Evolutionary conservation across 2,888 invertebrate genomes (phyloP), one percentile per base, ranked within the genome.

Genomic region (Elegia similella): DNA sequence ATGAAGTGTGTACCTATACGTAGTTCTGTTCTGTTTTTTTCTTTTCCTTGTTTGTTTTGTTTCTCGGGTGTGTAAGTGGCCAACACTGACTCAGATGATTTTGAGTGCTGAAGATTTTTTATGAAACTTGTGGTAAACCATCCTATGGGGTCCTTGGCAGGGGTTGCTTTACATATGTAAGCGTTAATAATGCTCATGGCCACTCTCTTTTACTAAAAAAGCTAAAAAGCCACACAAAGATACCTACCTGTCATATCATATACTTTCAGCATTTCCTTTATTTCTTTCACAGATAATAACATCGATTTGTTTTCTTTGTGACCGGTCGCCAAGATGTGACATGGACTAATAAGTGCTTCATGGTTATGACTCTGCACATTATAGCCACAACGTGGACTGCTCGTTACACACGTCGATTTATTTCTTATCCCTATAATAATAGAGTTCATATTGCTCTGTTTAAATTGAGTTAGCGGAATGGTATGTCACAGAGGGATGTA

Each of bases 301-400:
- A 63, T 63, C 61, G 64, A 64, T 68, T 47, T 60, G 68, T 66
- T 62, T 69, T 62, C 59, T 62, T 65, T 65, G 67, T 66, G 63
- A 64, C 67, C 67, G 64, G 68, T 66, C 63, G 68, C 64, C 68
- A 69, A 58, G 64, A 65, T 62, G 56, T 48, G 66, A 70, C 72
- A 68, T 67, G 62, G 64, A 60, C 67, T 73, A 75, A 72, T 75
- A 76, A 77, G 76, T 73, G 72, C 76, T 70, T 69, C 66, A 71
- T 72, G 74, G 73, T 73, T 78, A 80, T 82, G 82, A 83, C 75
- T 63, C 65, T 64, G 76, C 82, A 76, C 70, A 73, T 78, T 78
- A 78, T 71, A 77, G 72, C 73, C 70, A 64, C 71, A 61, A 68
- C 63, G 69, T 67, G 74, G 73, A 73, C 75, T 67, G 52, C 52